Conservation (phyloP, 2,113 vertebrate species). For the Calidris pygmaea region DNA sequence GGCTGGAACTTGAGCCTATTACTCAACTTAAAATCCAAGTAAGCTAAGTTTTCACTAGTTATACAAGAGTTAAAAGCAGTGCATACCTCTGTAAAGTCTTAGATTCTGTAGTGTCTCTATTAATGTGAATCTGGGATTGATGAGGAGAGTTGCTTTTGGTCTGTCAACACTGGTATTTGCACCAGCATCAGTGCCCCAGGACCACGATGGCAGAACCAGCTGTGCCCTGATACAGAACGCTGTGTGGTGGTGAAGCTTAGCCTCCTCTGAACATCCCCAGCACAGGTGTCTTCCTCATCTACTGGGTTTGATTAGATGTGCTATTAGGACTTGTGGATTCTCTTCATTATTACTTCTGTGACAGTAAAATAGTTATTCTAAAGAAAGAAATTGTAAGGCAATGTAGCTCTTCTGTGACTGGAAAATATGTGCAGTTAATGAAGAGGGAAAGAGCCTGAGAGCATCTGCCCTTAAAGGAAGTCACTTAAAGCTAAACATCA, state of each 20-base stretch:
- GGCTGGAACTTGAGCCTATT: background rate
- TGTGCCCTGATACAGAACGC: fast-evolving
- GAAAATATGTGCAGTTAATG: background rate
- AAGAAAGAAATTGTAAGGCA: background rate
- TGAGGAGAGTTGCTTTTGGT: background rate
- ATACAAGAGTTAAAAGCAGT: background rate
- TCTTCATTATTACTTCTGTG: background rate
- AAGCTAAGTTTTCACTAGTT: background rate
- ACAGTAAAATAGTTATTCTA: background rate
- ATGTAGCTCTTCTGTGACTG: background rate
- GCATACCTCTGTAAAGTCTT: background rate
- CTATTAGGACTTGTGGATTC: background rate
- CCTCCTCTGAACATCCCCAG: background rate
- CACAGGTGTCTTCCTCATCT: background rate
- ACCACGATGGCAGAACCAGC: background rate
- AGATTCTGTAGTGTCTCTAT: background rate
- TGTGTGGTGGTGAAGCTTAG: background rate
- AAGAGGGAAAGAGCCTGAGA: background rate
- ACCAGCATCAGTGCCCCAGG: background rate
- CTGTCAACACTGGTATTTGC: background rate
- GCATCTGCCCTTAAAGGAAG: background rate
- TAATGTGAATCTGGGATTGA: background rate
- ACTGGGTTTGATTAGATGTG: background rate
- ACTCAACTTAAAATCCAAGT: background rate
- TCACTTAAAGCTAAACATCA: background rate